Base-by-base conservation (phyloP, 2,888 invertebrate species). In the Stramonita haemastoma region DNA sequence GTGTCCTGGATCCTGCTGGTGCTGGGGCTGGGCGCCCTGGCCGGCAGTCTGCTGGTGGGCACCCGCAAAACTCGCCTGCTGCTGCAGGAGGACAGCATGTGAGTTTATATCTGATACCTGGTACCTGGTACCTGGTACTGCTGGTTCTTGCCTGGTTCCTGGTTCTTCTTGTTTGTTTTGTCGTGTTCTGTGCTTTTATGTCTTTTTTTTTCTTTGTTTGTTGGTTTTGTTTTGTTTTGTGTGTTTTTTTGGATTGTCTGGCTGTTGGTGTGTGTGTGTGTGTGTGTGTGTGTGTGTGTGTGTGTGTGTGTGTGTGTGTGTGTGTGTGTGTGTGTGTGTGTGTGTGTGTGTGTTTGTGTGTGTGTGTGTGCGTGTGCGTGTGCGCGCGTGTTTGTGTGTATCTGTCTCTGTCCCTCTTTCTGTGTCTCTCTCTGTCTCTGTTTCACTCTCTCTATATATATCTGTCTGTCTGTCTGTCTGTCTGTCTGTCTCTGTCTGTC, bases 1-100 rank as follows among this genome's bases (percentile, higher is more conserved):
- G 92, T 94, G 36, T 93, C 95, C 81, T 95, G 94, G 94, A 94
- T 95, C 70, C 91, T 93, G 36, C 91, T 94, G 56, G 90, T 94
- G 81, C 90, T 94, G 46, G 95, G 94, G 32, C 91, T 95, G 19
- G 94, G 95, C 19, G 94, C 93, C 19, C 89, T 94, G 26, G 93
- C 94, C 15, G 95, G 94, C 29, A 92, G 94, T 87, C 91, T 94
- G 19, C 92, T 95, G 36, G 91, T 94, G 91, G 95, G 94, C 85
- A 92, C 93, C 32, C 91, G 92, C 90, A 93, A 93, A 91, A 93
- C 94, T 90, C 92, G 95, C 87, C 93, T 92, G 86, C 91, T 94
- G 17, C 92, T 95, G 22, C 92, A 93, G 15, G 92, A 93, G 66
- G 91, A 92, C 86, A 34, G 90, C 73, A 87, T 93, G 95, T 95